phyloP scores from a whole-genome alignment of 1,140 invertebrate genomes.

The Diabrotica undecimpunctata region DNA sequence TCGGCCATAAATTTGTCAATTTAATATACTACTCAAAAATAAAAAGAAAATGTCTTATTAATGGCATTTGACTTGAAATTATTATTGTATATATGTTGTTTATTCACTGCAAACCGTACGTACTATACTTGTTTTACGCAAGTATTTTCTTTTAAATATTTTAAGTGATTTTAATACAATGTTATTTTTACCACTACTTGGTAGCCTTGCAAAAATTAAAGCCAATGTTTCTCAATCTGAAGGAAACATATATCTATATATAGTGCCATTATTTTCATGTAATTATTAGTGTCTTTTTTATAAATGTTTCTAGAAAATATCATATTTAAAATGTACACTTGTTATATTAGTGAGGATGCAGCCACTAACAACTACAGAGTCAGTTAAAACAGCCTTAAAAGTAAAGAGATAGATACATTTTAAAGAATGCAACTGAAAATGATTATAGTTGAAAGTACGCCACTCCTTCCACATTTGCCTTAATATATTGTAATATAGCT shows the following conservation, averaged over 20 bases:
- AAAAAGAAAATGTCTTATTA: no score
- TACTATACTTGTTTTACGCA: no score
- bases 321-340: slow-evolving; percentile 48
- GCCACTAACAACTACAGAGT: slow-evolving; percentile 36
- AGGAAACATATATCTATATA: slow-evolving; percentile 34
- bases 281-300: slow-evolving; percentile 46
- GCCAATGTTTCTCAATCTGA: slow-evolving; percentile 21
- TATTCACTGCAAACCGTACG: no score
- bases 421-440: no score
- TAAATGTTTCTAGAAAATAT: slow-evolving; percentile 47
- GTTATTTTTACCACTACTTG: no score
- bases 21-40: no score
- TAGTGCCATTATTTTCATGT: slow-evolving; percentile 48
- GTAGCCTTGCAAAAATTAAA: no score
- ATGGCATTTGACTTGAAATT: no score
- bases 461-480: slow-evolving; percentile 18
- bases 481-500: not conserved
- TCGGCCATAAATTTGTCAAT: no score
- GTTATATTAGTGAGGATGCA: slow-evolving; percentile 47
- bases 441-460: slow-evolving; percentile 20
- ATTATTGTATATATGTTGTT: no score
- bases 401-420: slow-evolving; percentile 13
- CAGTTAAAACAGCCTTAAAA: slow-evolving; percentile 2
- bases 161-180: no score
- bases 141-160: no score